A percentile compares a stretch with the other conserved stretches of the same genome.
Evolutionary conservation across 2,888 invertebrate species (phyloP).

Genomic region (Deilephila elpenor): DNA sequence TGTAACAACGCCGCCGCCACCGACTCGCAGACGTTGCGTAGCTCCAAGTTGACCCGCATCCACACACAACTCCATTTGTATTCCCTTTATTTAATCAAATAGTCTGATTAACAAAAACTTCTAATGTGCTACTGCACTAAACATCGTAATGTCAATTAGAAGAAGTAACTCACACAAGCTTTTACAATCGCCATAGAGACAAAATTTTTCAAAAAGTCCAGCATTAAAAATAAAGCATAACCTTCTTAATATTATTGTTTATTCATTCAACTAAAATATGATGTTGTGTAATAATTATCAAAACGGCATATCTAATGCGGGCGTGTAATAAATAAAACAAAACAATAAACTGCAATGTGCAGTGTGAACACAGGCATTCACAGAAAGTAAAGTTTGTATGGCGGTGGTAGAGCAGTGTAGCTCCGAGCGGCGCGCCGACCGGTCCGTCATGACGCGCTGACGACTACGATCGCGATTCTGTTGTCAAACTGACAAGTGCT

Average conservation of each 20-base stretch:
- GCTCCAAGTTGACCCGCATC: slow-evolving; percentile 48
- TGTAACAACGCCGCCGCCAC: slow-evolving; percentile 61
- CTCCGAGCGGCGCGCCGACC: slow-evolving; percentile 69
- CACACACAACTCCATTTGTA: slow-evolving; percentile 52
- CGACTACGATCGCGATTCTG: slow-evolving; percentile 38
- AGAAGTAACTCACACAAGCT: no score
- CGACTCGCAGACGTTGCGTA: slow-evolving; percentile 70
- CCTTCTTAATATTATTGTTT: neutral
- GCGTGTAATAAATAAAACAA: neutral
- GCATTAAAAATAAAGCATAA: neutral
- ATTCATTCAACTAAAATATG: neutral
- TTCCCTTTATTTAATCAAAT: neutral
- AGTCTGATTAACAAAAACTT: no score
- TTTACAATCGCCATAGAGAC: neutral
- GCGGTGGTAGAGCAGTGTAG: slow-evolving; percentile 68
- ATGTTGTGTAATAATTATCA: neutral
- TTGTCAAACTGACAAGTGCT: slow-evolving; percentile 59
- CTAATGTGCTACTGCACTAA: no score
- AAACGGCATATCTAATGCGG: neutral
- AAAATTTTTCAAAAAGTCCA: neutral
- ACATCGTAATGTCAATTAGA: no score
- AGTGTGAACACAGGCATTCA: slow-evolving; percentile 68
- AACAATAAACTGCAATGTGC: slow-evolving; percentile 28
- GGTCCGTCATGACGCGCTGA: slow-evolving; percentile 74
- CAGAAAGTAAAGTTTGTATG: slow-evolving; percentile 80